phyloP scores from a whole-genome alignment of 2,888 invertebrate species.

The Tetragnatha montana region DNA sequence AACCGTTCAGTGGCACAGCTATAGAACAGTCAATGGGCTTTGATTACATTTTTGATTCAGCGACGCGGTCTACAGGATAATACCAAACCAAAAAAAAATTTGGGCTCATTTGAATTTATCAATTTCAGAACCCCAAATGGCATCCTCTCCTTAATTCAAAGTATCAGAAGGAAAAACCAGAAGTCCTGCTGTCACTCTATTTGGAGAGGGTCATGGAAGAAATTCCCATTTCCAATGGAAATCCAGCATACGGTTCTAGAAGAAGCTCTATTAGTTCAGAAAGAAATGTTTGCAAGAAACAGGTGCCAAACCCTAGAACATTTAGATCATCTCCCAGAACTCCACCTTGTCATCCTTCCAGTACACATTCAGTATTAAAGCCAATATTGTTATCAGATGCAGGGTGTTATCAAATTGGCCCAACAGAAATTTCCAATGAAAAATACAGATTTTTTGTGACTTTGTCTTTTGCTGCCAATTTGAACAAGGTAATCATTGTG shows the following conservation, averaged over 20 bases:
- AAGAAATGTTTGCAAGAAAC: constrained; percentile 41
- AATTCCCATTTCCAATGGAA: constrained; percentile 35
- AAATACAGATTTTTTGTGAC: constrained; percentile 77
- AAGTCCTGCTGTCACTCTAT: constrained; percentile 76
- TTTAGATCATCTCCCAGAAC: constrained; percentile 18
- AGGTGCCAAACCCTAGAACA: background rate
- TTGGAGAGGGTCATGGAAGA: constrained; percentile 75
- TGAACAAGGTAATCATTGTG: constrained; percentile 75
- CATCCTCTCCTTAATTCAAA: constrained; percentile 76
- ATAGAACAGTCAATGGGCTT: too few relatives aligned
- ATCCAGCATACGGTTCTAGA: constrained; percentile 21
- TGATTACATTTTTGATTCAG: too few relatives aligned
- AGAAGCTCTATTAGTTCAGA: constrained; percentile 46
- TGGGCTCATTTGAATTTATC: background rate
- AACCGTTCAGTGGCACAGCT: too few relatives aligned
- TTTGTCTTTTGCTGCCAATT: constrained; percentile 76
- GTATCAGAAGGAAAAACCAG: constrained; percentile 76
- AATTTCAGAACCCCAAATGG: constrained; percentile 76
- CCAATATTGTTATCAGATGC: constrained; percentile 74
- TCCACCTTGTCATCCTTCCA: constrained; percentile 4
- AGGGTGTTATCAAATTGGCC: constrained; percentile 77
- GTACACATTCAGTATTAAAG: constrained; percentile 34
- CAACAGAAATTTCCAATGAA: constrained; percentile 74
- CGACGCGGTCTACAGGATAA: too few relatives aligned
- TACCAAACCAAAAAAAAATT: too few relatives aligned